Conservation (phyloP, 2,888 invertebrate species). For the Pseudococcus longispinus region DNA sequence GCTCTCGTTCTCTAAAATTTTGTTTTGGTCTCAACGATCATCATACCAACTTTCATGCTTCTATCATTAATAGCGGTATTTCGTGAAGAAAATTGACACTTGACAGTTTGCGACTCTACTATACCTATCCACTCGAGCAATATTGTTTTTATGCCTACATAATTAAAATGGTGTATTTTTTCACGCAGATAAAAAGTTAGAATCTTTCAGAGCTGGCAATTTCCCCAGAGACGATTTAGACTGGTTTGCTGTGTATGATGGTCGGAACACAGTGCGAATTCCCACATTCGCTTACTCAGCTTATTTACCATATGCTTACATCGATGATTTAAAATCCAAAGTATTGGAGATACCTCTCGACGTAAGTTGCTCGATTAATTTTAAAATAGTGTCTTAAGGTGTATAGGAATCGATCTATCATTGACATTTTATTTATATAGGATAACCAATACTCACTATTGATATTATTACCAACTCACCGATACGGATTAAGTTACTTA, state of each 20-base stretch:
- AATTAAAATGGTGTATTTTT: neutral
- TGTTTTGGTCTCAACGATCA: no score
- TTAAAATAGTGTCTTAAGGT: neutral
- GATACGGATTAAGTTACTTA: conserved; percentile 69
- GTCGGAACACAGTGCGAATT: conserved; percentile 60
- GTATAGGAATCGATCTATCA: neutral
- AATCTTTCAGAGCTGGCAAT: neutral
- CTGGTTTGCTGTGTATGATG: conserved; percentile 55
- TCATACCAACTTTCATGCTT: no score
- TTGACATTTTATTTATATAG: conserved; percentile 60
- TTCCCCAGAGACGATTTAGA: neutral
- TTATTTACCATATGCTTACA: conserved; percentile 76
- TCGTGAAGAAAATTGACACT: no score
- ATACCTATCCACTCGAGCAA: no score
- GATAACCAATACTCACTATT: conserved; percentile 76
- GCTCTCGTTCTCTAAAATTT: no score
- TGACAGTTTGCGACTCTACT: no score
- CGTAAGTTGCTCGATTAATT: conserved; percentile 66
- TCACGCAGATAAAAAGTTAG: neutral
- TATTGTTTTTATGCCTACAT: no score
- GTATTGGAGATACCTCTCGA: conserved; percentile 81
- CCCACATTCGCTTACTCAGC: conserved; percentile 75
- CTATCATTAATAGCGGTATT: no score
- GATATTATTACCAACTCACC: conserved; percentile 73
- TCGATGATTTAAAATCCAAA: conserved; percentile 74